Conservation (phyloP, 2,888 invertebrate genomes). For the Eumacrocentrus americanus region DNA sequence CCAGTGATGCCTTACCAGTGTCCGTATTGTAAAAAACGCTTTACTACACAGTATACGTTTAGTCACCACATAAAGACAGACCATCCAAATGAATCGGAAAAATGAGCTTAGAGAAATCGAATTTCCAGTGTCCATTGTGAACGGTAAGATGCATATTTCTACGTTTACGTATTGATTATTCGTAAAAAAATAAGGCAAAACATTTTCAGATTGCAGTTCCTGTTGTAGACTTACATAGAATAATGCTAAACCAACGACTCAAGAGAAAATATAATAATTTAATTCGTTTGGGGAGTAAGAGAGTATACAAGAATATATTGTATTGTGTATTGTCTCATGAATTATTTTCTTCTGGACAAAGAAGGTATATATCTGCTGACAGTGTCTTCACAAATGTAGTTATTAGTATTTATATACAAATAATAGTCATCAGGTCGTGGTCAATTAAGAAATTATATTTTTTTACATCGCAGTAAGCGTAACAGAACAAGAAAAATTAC, state of each 20-base stretch:
- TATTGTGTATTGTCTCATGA: too few relatives aligned
- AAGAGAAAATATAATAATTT: too few relatives aligned
- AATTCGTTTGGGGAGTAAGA: too few relatives aligned
- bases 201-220: not conserved
- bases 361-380: not conserved
- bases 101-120: too few relatives aligned
- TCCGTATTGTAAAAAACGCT: conserved; percentile 54
- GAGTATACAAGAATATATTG: too few relatives aligned
- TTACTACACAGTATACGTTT: conserved; percentile 52
- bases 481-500: not conserved
- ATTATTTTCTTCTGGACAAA: not conserved
- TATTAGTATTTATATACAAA: too few relatives aligned
- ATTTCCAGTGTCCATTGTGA: too few relatives aligned
- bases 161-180: too few relatives aligned
- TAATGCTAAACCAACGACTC: too few relatives aligned
- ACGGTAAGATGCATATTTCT: too few relatives aligned
- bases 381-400: too few relatives aligned
- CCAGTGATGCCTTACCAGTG: conserved; percentile 55
- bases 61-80: conserved; percentile 53
- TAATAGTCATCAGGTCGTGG: too few relatives aligned
- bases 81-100: conserved; percentile 50
- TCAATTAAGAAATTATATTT: not conserved
- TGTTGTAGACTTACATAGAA: not conserved
- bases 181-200: not conserved
- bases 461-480: not conserved